Evolutionary conservation across 2,888 invertebrate genomes (phyloP), one percentile per base, ranked within the genome.

Genomic region (Harpagoxenus sublaevis): DNA sequence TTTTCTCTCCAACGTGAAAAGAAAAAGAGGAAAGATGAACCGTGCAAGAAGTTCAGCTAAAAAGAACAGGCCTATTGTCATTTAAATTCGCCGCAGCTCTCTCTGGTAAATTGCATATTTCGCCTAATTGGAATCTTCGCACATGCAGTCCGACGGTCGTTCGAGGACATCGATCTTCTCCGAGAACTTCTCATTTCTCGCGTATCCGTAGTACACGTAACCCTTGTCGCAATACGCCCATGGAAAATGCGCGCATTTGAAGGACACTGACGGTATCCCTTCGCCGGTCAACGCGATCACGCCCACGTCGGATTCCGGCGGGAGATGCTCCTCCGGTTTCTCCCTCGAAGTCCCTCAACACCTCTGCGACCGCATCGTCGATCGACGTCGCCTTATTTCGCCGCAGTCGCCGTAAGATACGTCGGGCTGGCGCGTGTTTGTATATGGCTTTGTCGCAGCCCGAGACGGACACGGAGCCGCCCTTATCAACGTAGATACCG

Each of bases 161-260:
- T 86, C 89, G 2, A 90, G 66, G 10, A 87, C 23, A 6, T 88
- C 70, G 9, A 92, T 75, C 45, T 91, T 88, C 39, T 91, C 89
- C 10, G 77, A 81, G 9, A 87, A 86, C 1, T 73, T 78, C 10
- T 90, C 89, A 1, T 83, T 62, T 28, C 39, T 68, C 9, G n/a
- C 3, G 12, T 83, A 89, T 6, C 93, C 93, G 45, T 90, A 93
- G 84, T 92, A 91, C 2, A 93, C 66, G 31, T 79, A 84, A 42
- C 91, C 91, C 3, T 88, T 86, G 15, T 78, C 68, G 53, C 93
- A 93, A 18, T 86, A 89, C 0, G 92, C 94, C 93, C 94, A 93
- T 1, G 94, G 93, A 73, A 93, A 93, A 66, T 88, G 90, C 15
- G 66, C 6, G 23, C 87, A 87, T 1, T 83, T 89, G 74, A 91